Evolutionary conservation across 2,797 vertebrate genomes (phyloP), one percentile per base, ranked within the genome.

Genomic region (Cuniculus paca): DNA sequence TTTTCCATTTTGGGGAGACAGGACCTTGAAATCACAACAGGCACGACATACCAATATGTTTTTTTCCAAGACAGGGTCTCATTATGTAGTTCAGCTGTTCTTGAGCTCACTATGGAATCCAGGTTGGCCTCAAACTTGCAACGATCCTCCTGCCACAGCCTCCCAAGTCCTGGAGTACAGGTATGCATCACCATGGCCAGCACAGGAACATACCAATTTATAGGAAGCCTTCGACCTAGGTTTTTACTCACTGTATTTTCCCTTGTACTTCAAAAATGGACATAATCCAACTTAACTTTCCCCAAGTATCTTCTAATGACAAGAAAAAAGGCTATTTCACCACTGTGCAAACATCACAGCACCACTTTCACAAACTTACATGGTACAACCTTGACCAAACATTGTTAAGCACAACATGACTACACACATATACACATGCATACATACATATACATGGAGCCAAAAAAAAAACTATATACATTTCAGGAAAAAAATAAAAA

Each of bases 261-360:
- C 36, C 24, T 52, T 86, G 11, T 26, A 50, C 20, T 50, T 91
- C 28, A 31, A 85, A 84, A 96, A 88, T 5, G 60, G 11, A 81
- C 36, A 89, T 1, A 84, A 87, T 70, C 56, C 6, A 80, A 96
- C 90, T 77, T 86, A 91, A 93, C 20, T 61, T 56, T 90, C 31
- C 22, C 42, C 20, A 12, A 5, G 17, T 14, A 6, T 48, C 39
- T 39, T 42, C 56, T 72, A 86, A 39, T 9, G 31, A 70, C 8
- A 68, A 14, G 34, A 45, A 50, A 70, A 50, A 68, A 28, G 24
- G 20, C 63, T 85, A 70, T 50, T 28, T 54, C 48, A 52, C 36
- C 7, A 70, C 2, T 68, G 12, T 28, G 24, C 26, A 52, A 85
- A 68, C 13, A 68, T 68, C 14, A 31, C 9, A 54, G 22, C 16